Evolutionary conservation across 2,113 vertebrate genomes (phyloP).

Genomic region (Melanotaenia duboulayi): DNA sequence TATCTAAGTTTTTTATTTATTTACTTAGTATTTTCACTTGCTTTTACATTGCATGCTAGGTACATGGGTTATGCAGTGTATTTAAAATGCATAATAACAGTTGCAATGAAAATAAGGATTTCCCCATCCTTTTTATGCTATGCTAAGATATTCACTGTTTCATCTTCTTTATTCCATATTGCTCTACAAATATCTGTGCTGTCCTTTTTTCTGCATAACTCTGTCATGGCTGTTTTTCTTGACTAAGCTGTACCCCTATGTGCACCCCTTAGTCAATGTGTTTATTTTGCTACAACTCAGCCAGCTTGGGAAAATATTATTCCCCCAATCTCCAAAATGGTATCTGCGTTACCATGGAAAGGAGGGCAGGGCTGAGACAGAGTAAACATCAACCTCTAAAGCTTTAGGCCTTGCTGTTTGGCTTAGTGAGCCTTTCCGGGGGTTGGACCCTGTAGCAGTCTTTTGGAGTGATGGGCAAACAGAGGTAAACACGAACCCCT

Average conservation of each 20-base stretch:
- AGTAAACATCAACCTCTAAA: constrained; percentile 74
- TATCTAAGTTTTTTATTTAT: too few relatives aligned
- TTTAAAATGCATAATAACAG: too few relatives aligned
- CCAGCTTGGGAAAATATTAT: constrained; percentile 79
- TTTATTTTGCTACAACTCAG: constrained; percentile 73
- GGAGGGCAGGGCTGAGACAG: constrained; percentile 52
- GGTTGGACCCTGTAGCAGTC: constrained; percentile 52
- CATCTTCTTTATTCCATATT: not conserved
- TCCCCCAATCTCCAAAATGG: constrained; percentile 66
- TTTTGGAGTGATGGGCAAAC: constrained; percentile 68
- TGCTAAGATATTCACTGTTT: too few relatives aligned
- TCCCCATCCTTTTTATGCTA: too few relatives aligned
- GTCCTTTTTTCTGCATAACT: not conserved
- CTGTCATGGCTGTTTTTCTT: constrained; percentile 27
- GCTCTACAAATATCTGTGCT: not conserved
- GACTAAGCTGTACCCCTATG: constrained; percentile 61
- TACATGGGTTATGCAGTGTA: too few relatives aligned
- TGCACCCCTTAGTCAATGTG: constrained; percentile 56
- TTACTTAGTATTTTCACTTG: too few relatives aligned
- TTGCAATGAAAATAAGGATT: too few relatives aligned
- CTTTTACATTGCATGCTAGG: too few relatives aligned
- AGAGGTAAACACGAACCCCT: constrained; percentile 73
- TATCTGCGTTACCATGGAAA: constrained; percentile 68
- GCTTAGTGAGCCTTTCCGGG: constrained; percentile 49
- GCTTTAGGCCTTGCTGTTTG: constrained; percentile 59